Evolutionary conservation across 1,140 invertebrate species (phyloP), one percentile per base, ranked within the genome.

Genomic region (Habropoda laboriosa): DNA sequence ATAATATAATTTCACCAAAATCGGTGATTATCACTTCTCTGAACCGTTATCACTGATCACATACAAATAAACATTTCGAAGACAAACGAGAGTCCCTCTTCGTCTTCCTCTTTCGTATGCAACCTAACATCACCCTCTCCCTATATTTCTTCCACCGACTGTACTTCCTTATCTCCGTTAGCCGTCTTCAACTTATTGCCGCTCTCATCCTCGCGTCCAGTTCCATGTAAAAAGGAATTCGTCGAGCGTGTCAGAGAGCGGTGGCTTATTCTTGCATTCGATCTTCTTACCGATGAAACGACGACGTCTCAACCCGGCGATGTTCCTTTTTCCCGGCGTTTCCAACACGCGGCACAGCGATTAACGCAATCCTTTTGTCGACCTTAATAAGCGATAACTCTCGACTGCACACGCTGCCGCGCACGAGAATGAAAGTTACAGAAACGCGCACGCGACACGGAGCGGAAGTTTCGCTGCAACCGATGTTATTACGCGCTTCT

Each of bases 381-480:
- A 70, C 58, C 72, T 70, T 82, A 80, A 80, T 82, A 74, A 67
- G 61, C 67, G 81, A 79, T 79, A 58, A 68, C 61, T 64, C 60
- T 27, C 30, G 76, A 24, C 12, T 30, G 64, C 35, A 30, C 60
- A 53, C n/a, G 61, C 58, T 24, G 42, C 7, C 40, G 53, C 47
- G 67, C 49, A 40, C 77, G 79, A 82, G 66, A 82, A 82, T 45
- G 81, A 82, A 80, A 82, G 71, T 70, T 80, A 45, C 27, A 63
- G 77, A 75, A n/a, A 61, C 64, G 63, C 68, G 78, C 78, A 73
- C 63, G 70, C 70, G 61, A 68, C 60, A 68, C 32, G 77, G 45
- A 49, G 24, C 68, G 77, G 68, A 79, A 73, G 77, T 79, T 79
- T 73, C 47, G 67, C 67, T 18, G 76, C 49, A 73, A 64, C 47